Conservation (phyloP, 53 echinoderm and acorn worm genomes). For the Actinopyga echinites region DNA sequence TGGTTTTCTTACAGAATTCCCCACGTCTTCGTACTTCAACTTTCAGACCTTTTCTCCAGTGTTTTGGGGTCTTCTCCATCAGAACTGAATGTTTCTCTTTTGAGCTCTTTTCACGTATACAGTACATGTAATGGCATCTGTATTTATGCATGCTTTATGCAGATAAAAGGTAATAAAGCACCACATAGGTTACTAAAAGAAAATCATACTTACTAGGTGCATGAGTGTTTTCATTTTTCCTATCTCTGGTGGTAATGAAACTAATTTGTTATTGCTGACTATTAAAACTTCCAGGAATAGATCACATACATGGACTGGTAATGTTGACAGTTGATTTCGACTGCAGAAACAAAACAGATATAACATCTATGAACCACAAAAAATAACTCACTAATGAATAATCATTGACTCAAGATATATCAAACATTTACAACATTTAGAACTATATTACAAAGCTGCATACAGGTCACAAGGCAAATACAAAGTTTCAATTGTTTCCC, state of each 20-base stretch:
- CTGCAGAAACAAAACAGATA: constrained; percentile 50
- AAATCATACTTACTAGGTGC: constrained; percentile 77
- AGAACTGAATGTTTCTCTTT: too few relatives aligned
- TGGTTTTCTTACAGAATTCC: too few relatives aligned
- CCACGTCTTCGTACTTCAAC: too few relatives aligned
- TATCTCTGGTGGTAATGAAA: constrained; percentile 92
- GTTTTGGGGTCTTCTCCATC: too few relatives aligned
- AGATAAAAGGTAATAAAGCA: neutral
- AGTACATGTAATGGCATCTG: too few relatives aligned
- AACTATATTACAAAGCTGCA: too few relatives aligned
- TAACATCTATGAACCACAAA: neutral
- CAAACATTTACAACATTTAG: neutral
- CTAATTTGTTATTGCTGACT: constrained; percentile 99
- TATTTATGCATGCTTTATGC: neutral
- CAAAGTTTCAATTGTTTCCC: too few relatives aligned
- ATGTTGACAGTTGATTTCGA: constrained; percentile 85
- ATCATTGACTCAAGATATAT: neutral
- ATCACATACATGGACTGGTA: constrained; percentile 87
- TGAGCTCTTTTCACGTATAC: too few relatives aligned
- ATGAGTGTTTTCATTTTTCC: constrained; percentile 79
- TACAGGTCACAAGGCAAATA: too few relatives aligned
- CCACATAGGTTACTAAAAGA: neutral
- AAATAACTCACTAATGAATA: neutral
- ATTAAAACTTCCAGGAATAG: constrained; percentile 86
- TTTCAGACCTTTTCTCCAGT: too few relatives aligned